These are phyloP conservation scores for Ardeotis arabs DNA, from an alignment of 2,113 vertebrate genomes.

Conservation along the genomic window DNA sequence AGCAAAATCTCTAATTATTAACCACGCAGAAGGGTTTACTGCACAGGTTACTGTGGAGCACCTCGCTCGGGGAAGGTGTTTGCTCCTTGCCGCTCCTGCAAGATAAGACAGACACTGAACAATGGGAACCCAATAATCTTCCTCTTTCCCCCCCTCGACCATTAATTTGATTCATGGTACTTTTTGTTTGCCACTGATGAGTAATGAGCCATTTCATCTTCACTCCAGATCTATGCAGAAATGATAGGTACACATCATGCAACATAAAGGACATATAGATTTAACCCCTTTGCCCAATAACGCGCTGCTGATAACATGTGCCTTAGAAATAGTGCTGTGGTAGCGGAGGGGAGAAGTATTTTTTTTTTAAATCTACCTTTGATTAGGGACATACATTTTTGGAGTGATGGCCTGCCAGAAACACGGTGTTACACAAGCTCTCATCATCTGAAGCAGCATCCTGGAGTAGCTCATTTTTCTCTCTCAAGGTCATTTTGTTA, in stretches of 20 bases:
- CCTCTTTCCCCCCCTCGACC: not conserved
- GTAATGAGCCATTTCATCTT: conserved; percentile 8
- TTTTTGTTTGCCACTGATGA: conserved; percentile 25
- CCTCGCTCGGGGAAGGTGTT: not conserved
- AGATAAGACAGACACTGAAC: conserved; percentile 4
- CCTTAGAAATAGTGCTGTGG: not conserved
- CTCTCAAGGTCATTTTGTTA: conserved; percentile 26
- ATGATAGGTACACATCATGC: not conserved
- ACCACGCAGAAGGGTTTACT: not conserved
- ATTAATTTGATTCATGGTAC: conserved; percentile 42
- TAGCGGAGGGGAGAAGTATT: not conserved
- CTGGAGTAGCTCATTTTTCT: not conserved
- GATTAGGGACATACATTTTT: conserved; percentile 16
- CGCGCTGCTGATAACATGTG: not conserved
- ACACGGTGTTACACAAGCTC: conserved; percentile 27
- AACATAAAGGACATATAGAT: not conserved
- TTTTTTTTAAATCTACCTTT: not conserved
- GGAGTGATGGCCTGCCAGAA: conserved; percentile 16
- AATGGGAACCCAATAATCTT: conserved; percentile 1
- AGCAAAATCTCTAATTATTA: conserved; percentile 22
- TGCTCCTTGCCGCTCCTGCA: not conserved
- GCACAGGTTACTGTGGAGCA: fast-evolving
- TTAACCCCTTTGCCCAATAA: not conserved
- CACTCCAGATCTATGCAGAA: not conserved
- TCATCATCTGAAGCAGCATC: conserved; percentile 19